A percentile compares a stretch with the other conserved stretches of the same genome.
These are phyloP conservation scores for Apeira syringaria DNA, from an alignment of 2,888 invertebrate species.

Conservation along the genomic window DNA sequence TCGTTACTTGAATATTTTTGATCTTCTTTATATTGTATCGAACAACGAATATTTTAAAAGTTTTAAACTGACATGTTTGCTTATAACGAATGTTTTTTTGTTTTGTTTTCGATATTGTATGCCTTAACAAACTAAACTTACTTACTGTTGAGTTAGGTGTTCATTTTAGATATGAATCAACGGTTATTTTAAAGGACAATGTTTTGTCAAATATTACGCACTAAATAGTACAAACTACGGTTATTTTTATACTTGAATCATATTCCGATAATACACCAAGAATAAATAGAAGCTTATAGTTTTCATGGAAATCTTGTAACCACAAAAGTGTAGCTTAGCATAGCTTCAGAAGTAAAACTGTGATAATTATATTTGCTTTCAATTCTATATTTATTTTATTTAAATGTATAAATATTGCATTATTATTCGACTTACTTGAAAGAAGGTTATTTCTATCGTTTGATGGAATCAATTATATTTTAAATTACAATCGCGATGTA, in stretches of 20 bases:
- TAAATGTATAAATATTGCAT: slow-evolving; percentile 22
- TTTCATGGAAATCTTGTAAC: slow-evolving; percentile 13
- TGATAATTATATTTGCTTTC: slow-evolving; percentile 63
- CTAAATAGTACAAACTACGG: slow-evolving; percentile 69
- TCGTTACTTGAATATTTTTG: slow-evolving; percentile 44
- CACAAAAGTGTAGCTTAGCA: too few species aligned
- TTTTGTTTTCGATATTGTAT: slow-evolving; percentile 36
- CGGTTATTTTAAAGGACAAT: slow-evolving; percentile 42
- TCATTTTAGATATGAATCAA: slow-evolving; percentile 25
- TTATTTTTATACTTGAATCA: slow-evolving; percentile 50
- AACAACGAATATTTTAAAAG: slow-evolving; percentile 46
- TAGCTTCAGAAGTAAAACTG: slow-evolving; percentile 51
- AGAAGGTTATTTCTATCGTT: slow-evolving; percentile 20
- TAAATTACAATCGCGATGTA: too few species aligned
- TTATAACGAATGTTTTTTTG: too few species aligned
- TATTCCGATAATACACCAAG: slow-evolving; percentile 63
- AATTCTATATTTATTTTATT: slow-evolving; percentile 31
- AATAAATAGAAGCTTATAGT: slow-evolving; percentile 35
- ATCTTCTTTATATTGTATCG: slow-evolving; percentile 40
- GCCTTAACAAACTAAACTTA: slow-evolving; percentile 35
- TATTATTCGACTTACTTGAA: too few species aligned
- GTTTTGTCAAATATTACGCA: slow-evolving; percentile 59
- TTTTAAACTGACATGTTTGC: too few species aligned
- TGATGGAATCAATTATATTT: slow-evolving; percentile 11
- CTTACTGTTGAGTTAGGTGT: slow-evolving; percentile 25